Base-by-base conservation (phyloP, 23 tunicate species). In the Phallusia fumigata region DNA sequence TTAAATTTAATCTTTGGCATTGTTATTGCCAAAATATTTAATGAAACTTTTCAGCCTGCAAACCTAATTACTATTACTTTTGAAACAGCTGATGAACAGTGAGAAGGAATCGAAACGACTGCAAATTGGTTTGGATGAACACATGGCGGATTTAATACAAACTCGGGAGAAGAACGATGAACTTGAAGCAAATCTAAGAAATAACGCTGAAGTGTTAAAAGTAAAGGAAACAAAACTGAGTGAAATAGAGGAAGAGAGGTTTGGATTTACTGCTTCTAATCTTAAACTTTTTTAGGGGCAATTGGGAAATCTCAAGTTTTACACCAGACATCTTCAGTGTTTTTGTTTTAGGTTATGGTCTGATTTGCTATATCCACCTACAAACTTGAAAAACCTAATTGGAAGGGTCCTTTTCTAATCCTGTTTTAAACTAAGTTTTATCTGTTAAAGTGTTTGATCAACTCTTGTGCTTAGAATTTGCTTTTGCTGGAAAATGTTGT, bases 81-180 rank as follows among this genome's bases (percentile, higher is more conserved):
- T 32, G 1, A 33, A 49, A 18, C 82, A 89, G 93, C 69, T 91
- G 81, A 79, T 91, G 87, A 86, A 81, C 87, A 86, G 96, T 36
- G 90, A 91, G 78, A 91, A 86, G 73, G 87, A 91, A 34, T 77
- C 64, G 33, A 86, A 86, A 75, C 53, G 53, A 49, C 64, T 80
- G 2, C 90, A 82, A 51, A 75, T 75, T 31, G 84, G 76, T 12
- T 82, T 83, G 31, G 96, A 91, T 58, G 84, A 83, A 44, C 83
- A 91, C 65, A 45, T 91, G 6, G 96, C 96, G 12, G 80, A 88
- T 30, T 65, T 91, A 52, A 82, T 91, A 13, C 90, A 91, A 75
- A 81, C 86, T 73, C 64, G 84, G 72, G 96, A 91, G 3, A 73
- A 65, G 26, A 86, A 86, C 52, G 96, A 91, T 33, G 80, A 74